Percentiles rank a stretch among this genome's conserved stretches.
phyloP scores from a whole-genome alignment of 2,797 vertebrate genomes.

The Pipistrellus nathusii region DNA sequence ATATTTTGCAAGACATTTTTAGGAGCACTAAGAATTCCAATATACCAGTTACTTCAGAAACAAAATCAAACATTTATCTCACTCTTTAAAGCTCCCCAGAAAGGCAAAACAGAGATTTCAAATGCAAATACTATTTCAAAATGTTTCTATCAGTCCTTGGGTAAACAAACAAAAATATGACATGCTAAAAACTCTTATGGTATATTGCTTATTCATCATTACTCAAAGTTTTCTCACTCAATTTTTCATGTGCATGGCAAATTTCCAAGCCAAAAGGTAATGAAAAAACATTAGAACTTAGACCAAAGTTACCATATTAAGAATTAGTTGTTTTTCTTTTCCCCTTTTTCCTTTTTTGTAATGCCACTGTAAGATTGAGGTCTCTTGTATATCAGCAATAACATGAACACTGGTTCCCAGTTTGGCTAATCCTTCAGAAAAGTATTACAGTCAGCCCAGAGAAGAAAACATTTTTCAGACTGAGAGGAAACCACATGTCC shows the following conservation, averaged over 20 bases:
- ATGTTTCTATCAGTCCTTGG: background rate
- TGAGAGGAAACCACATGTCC: slow-evolving; percentile 57
- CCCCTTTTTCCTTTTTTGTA: background rate
- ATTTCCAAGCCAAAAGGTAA: slow-evolving; percentile 64
- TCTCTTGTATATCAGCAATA: slow-evolving; percentile 53
- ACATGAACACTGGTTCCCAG: slow-evolving; percentile 30
- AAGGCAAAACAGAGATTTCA: slow-evolving; percentile 52
- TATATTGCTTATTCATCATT: slow-evolving; percentile 20
- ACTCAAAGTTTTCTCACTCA: slow-evolving; percentile 18
- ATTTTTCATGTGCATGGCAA: slow-evolving; percentile 56
- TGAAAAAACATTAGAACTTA: slow-evolving; percentile 61
- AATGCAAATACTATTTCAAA: slow-evolving; percentile 56
- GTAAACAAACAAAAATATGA: slow-evolving; percentile 5
- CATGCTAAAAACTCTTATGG: slow-evolving; percentile 13
- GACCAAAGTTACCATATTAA: slow-evolving; percentile 43
- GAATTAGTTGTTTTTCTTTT: slow-evolving; percentile 51
- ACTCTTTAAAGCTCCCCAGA: background rate
- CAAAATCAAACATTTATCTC: slow-evolving; percentile 2
- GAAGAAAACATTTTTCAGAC: slow-evolving; percentile 25
- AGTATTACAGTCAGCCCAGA: background rate
- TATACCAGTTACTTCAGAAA: slow-evolving; percentile 30
- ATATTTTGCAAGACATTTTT: slow-evolving; percentile 56
- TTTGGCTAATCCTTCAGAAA: slow-evolving; percentile 54
- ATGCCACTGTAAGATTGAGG: background rate
- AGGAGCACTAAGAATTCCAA: slow-evolving; percentile 38